Conservation (phyloP, 2,797 vertebrate genomes). For the Tapirus indicus region DNA sequence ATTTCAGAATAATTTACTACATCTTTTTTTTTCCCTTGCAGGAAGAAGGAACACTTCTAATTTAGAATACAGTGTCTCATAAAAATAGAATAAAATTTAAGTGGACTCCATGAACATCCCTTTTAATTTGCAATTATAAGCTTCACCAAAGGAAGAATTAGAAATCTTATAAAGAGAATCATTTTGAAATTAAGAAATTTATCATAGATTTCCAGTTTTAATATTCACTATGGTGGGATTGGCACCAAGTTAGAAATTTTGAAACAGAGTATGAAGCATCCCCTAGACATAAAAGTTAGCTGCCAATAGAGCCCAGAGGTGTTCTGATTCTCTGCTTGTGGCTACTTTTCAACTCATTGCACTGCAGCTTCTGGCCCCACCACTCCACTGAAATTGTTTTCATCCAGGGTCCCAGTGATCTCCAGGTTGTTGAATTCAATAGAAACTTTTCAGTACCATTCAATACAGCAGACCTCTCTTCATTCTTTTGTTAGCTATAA, state of each 20-base stretch:
- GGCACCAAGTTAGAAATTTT: neutral
- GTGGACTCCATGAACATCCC: neutral
- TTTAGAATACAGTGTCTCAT: neutral
- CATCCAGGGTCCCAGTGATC: neutral
- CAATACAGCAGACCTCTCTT: neutral
- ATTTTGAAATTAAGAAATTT: conserved; percentile 46
- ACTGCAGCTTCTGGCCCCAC: neutral
- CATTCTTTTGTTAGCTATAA: neutral
- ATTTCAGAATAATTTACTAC: conserved; percentile 47
- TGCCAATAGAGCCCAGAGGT: neutral
- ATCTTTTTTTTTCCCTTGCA: neutral
- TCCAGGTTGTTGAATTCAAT: neutral
- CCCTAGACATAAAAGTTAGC: neutral
- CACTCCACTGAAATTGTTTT: neutral
- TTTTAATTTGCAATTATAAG: conserved; percentile 12
- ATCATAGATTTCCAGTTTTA: neutral
- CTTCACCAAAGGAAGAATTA: neutral
- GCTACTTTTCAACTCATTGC: neutral
- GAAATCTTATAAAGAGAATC: neutral
- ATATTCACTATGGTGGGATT: neutral
- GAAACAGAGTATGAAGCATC: neutral
- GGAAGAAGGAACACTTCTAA: neutral
- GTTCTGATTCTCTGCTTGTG: neutral
- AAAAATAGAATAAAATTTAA: conserved; percentile 6
- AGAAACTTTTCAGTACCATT: neutral